Base-by-base conservation (phyloP, 2,797 vertebrate genomes). In the Oreortyx pictus region DNA sequence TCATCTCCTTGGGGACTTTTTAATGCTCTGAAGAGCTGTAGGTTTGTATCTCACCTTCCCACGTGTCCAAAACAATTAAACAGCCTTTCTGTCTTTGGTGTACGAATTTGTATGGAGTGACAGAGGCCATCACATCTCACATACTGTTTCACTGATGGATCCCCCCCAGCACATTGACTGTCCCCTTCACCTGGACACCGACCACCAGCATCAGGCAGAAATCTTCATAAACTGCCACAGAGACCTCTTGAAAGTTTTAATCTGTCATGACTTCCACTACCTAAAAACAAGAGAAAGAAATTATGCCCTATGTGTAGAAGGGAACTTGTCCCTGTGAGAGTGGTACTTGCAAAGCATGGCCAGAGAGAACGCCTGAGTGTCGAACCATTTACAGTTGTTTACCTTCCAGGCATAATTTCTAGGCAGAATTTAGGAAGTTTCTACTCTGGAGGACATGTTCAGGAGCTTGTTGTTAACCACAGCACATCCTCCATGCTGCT, bases 221-320 rank as follows among this genome's bases (percentile, higher is more conserved):
- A 27, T 60, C 50, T 57, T 77, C 33, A 37, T 11, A 13, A 41
- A 7, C 23, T 37, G 60, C 11, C 11, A 5, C 1, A 2, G 18
- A 18, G 17, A 43, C 39, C 5, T 64, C 37, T 67, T 47, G 17
- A 25, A 84, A 62, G 22, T 1, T 60, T 65, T 47, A 41, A 43
- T 56, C 33, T 85, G 25, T 8, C 25, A 6, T 0, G 2, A 68
- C 0, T 9, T 47, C 35, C 39, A 17, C 37, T 33, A 27, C 7
- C 11, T 37, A 27, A 62, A 64, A 66, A 14, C 23, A 49, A 84
- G 29, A 60, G 20, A 76, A 54, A 17, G 44, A 64, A 68, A 19
- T 68, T 57, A 67, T 66, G 11, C 18, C 57, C 33, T 41, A 2
- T 4, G 3, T 52, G 10, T 39, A 3, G 20, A n/a, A 62, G 41